A percentile compares a stretch with the other conserved stretches of the same genome.
These are phyloP conservation scores for Lithophane ornitopus DNA, from an alignment of 2,888 invertebrate species.

Conservation along the genomic window DNA sequence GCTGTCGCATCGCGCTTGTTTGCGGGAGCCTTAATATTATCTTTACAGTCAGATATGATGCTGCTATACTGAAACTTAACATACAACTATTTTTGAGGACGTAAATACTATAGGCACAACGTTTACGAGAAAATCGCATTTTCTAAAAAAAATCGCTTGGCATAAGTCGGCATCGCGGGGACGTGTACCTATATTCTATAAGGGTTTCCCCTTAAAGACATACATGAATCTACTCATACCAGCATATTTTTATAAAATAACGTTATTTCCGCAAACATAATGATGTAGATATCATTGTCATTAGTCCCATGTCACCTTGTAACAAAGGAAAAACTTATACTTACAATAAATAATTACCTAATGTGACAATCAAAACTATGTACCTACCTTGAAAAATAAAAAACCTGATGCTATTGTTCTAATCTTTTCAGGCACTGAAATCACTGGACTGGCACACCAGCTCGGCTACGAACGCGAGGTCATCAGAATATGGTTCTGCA, in stretches of 20 bases:
- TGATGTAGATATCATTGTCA: conserved; percentile 10
- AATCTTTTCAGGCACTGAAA: conserved; percentile 96
- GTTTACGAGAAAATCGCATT: no score
- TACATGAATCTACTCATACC: not conserved
- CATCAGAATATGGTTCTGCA: conserved; percentile 99
- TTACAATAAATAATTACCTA: not conserved
- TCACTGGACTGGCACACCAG: conserved; percentile 98
- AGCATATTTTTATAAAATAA: not conserved
- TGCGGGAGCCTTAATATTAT: not conserved
- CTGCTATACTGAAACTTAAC: not conserved
- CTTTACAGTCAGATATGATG: not conserved
- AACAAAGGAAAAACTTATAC: conserved; percentile 20
- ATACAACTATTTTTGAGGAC: not conserved
- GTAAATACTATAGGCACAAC: not conserved
- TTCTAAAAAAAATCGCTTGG: no score
- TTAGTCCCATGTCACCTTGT: conserved; percentile 15
- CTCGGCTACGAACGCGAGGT: conserved; percentile 99
- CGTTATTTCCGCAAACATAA: conserved; percentile 3
- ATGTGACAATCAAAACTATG: not conserved
- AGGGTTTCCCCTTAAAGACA: no score
- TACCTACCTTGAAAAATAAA: conserved; percentile 11
- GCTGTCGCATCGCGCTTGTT: no score
- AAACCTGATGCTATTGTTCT: conserved; percentile 49
- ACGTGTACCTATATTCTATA: no score
- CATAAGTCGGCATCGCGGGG: no score